phyloP scores from a whole-genome alignment of 2,888 invertebrate genomes.

The Chloroclystis v-ata region DNA sequence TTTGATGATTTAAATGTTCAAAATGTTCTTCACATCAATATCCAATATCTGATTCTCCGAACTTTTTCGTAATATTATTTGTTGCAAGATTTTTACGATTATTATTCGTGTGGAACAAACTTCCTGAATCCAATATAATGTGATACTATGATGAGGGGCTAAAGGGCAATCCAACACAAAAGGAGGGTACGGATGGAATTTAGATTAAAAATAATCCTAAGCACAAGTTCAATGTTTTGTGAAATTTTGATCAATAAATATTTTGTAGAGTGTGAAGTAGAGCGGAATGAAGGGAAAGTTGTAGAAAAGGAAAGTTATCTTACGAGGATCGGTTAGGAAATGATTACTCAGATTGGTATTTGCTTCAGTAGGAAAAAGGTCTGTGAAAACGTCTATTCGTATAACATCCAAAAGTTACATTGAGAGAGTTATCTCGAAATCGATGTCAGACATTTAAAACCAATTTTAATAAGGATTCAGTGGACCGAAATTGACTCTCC shows the following conservation, averaged over 20 bases:
- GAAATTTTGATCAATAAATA: slow-evolving; percentile 41
- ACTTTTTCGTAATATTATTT: background rate
- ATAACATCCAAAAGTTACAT: no score
- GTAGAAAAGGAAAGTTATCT: background rate
- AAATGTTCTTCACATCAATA: no score
- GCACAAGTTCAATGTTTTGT: slow-evolving; percentile 59
- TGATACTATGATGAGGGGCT: slow-evolving; percentile 39
- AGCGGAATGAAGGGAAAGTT: background rate
- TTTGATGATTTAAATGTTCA: no score
- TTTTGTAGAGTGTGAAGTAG: slow-evolving; percentile 27
- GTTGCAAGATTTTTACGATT: slow-evolving; percentile 38
- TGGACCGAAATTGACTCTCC: slow-evolving; percentile 18
- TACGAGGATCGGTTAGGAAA: background rate
- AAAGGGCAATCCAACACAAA: slow-evolving; percentile 54
- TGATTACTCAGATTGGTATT: no score
- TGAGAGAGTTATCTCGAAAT: background rate
- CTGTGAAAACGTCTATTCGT: no score
- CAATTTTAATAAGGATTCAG: slow-evolving; percentile 19
- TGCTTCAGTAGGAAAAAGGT: no score
- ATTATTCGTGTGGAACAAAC: slow-evolving; percentile 54
- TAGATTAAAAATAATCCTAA: slow-evolving; percentile 67
- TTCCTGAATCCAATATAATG: slow-evolving; percentile 54
- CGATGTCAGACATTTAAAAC: slow-evolving; percentile 11
- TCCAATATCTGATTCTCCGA: background rate
- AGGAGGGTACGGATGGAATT: slow-evolving; percentile 57